Base-by-base conservation (phyloP, 2,797 vertebrate species). In the Triplophysa yarkandensis region DNA sequence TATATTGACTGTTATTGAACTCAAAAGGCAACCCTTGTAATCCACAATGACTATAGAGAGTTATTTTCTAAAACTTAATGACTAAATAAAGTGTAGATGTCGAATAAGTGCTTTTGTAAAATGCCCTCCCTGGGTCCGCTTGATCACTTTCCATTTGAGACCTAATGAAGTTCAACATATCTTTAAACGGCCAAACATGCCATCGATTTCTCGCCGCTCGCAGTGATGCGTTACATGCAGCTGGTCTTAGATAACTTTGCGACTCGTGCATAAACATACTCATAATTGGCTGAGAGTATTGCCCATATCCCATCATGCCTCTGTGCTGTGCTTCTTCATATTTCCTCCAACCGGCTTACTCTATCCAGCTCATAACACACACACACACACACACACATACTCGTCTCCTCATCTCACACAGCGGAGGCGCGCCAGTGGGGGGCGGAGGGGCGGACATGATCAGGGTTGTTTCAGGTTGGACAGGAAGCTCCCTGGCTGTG, bases 361-460 rank as follows among this genome's bases (percentile, higher is more conserved):
- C 62, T 55, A 74, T 80, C 81, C 67, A 71, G 67, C 69, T 78
- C 62, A 68, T 60, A 70, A 28, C 65, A 52, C 63, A 60, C 73
- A 58, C 72, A 46, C 68, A 50, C 63, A 71, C 61, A 65, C 71
- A 41, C 66, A 66, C 77, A 58, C 61, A n/a, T n/a, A 28, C 54
- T 67, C 17, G 9, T 9, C 58, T 58, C 55, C 67, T 71, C 71
- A 75, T 64, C 44, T 48, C 73, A 74, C 36, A 70, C 74, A 65
- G 25, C 4, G 54, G 57, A 63, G 39, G 10, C 62, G 54, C 77
- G 79, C 74, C 79, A 81, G 81, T 78, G 77, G 81, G 81, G 79
- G 81, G 65, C 78, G 78, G 73, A 77, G 80, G 68, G 80, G 68
- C 65, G 52, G 77, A 80, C 73, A 80, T 80, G 76, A 80, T 80